Percentiles rank a stretch among this genome's conserved stretches.
Evolutionary conservation across 2,113 vertebrate genomes (phyloP).

Genomic region (Corapipo altera): DNA sequence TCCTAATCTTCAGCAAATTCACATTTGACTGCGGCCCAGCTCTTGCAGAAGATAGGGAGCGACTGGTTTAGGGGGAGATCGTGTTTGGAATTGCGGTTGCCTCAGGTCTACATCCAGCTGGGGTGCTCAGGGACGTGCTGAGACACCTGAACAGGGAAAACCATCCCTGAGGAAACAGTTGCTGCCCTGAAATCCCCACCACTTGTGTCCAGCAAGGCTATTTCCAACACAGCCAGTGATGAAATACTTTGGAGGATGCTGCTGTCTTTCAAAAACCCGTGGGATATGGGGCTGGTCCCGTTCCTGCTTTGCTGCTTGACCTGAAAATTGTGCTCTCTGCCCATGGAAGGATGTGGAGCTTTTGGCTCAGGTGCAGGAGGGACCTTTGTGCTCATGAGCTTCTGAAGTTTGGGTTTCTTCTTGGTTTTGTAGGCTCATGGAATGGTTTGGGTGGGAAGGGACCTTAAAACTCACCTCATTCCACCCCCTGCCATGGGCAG

Average conservation of each 20-base stretch:
- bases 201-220: fast-evolving
- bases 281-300: fast-evolving
- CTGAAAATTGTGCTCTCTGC: not conserved
- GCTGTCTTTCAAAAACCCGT: fast-evolving
- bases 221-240: not conserved
- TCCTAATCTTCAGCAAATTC: not conserved
- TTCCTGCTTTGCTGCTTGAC: not conserved
- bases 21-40: not conserved
- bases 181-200: not conserved
- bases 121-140: not conserved
- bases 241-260: not conserved
- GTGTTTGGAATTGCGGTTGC: fast-evolving
- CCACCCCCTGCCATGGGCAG: not conserved
- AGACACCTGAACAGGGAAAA: not conserved
- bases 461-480: not conserved
- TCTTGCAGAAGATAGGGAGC: not conserved
- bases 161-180: not conserved
- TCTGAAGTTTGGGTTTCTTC: not conserved
- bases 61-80: not conserved
- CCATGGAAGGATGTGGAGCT: fast-evolving
- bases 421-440: not conserved
- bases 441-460: not conserved
- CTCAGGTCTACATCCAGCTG: not conserved
- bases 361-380: not conserved
- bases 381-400: fast-evolving